Evolutionary conservation across 2,113 vertebrate species (phyloP).

Genomic region (Theristicus caerulescens): DNA sequence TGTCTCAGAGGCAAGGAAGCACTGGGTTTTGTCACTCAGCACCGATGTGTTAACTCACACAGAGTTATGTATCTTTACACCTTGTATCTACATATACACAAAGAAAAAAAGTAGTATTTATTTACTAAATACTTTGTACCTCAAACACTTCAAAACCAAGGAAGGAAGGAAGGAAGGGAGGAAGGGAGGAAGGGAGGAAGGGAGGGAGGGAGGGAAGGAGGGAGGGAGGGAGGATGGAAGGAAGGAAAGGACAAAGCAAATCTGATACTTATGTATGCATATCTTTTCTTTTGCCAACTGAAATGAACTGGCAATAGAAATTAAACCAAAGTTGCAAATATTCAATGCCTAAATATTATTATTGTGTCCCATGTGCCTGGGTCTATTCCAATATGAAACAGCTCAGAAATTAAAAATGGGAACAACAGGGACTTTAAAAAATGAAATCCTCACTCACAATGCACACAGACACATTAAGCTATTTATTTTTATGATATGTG

Average conservation of each 20-base stretch:
- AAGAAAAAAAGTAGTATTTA: neutral
- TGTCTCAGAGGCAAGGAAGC: neutral
- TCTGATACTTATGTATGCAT: neutral
- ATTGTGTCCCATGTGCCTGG: neutral
- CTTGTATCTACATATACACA: neutral
- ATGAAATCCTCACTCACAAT: conserved; percentile 33
- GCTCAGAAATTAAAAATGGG: conserved; percentile 11
- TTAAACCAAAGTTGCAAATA: neutral
- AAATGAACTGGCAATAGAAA: neutral
- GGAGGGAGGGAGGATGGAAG: too few relatives aligned
- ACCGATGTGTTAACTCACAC: neutral
- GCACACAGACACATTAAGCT: neutral
- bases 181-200: too few relatives aligned
- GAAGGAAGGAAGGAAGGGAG: too few relatives aligned
- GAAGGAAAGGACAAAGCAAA: too few relatives aligned
- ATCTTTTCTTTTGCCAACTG: neutral
- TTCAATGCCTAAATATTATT: neutral
- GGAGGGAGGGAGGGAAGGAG: fast-evolving
- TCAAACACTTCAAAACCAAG: neutral
- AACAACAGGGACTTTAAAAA: conserved; percentile 27
- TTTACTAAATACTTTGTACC: neutral
- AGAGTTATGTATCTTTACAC: neutral
- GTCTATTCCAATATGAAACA: neutral
- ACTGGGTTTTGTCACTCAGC: neutral
- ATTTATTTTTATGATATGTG: conserved; percentile 27